Base-by-base conservation (phyloP, 1,140 invertebrate species). In the Aphelinus atriplicis region DNA sequence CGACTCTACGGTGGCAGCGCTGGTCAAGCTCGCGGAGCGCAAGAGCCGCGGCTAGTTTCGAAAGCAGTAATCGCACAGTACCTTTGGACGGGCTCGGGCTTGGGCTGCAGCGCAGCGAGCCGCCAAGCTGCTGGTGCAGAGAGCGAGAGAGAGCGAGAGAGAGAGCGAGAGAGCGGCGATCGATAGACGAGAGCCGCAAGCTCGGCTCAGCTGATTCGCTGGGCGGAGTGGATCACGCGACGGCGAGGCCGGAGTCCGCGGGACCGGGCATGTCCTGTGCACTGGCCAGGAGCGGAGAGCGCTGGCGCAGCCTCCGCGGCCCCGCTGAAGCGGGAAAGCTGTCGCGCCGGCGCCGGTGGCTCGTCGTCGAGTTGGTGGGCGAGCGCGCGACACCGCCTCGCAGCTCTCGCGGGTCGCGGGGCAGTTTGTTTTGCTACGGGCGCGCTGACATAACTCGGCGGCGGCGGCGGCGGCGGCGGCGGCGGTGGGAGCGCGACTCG, bases 391-490 rank as follows among this genome's bases (percentile, higher is more conserved):
- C 26, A 53, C 7, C 62, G 48, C 58, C n/a, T 70, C 46, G 46
- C n/a, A 10, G 47, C 42, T 51, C 57, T 73, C 10, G n/a, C 45
- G 62, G 57, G 71, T 51, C 62, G 60, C 53, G 42, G 50, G 60
- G 60, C 45, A n/a, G 67, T 1, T 9, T 46, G 9, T 71, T 48
- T 48, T 72, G 42, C 7, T 63, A 72, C 62, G 58, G 45, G 58
- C 42, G 51, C 53, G 26, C 3, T 70, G 69, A 76, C 62, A 79
- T 81, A 78, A 81, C 79, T 74, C 81, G 58, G 55, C 72, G 67
- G 76, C 81, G 81, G 26, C 81, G 81, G 71, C 81, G 81, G 26
- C 81, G 81, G 71, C 26, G 26, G 26, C 26, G 26, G 26, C 26
- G 26, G 26, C 26, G 26, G 26, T 26, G 58, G 75, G 78, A 71